These are phyloP conservation scores for Leucoma salicis DNA, from an alignment of 2,888 invertebrate genomes.

Conservation along the genomic window DNA sequence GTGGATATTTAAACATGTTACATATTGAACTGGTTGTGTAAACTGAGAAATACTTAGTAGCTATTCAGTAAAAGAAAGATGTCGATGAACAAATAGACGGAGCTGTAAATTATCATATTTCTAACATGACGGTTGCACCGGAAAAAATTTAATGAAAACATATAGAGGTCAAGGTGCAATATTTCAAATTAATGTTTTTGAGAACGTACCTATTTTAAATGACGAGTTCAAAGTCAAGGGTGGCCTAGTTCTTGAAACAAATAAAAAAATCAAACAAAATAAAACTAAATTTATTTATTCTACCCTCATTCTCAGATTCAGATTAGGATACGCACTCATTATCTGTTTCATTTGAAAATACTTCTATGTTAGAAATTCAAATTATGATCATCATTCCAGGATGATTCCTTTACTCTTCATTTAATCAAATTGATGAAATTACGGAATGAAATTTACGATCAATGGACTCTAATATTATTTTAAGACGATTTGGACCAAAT, in stretches of 20 bases:
- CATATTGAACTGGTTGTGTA: constrained; percentile 48
- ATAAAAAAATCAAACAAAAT: too few relatives aligned
- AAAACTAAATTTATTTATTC: too few relatives aligned
- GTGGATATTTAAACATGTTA: constrained; percentile 50
- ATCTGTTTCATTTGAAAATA: too few relatives aligned
- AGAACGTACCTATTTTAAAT: too few relatives aligned
- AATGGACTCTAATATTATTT: constrained; percentile 22
- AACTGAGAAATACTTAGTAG: constrained; percentile 54
- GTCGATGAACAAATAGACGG: constrained; percentile 38
- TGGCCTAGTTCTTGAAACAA: too few relatives aligned
- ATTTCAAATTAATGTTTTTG: too few relatives aligned
- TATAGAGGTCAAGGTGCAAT: not conserved
- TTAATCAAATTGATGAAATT: constrained; percentile 64
- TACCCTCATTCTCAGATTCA: too few relatives aligned
- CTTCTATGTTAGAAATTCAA: constrained; percentile 32
- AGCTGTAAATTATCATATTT: constrained; percentile 40
- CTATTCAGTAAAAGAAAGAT: constrained; percentile 42
- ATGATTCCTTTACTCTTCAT: constrained; percentile 46
- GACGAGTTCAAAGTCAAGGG: too few relatives aligned
- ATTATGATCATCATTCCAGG: constrained; percentile 43
- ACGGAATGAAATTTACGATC: constrained; percentile 41
- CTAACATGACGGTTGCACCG: constrained; percentile 12
- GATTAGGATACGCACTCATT: too few relatives aligned
- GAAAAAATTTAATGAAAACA: not conserved
- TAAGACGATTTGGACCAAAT: constrained; percentile 27